phyloP scores from a whole-genome alignment of 2,797 vertebrate genomes.

The Tadarida brasiliensis region DNA sequence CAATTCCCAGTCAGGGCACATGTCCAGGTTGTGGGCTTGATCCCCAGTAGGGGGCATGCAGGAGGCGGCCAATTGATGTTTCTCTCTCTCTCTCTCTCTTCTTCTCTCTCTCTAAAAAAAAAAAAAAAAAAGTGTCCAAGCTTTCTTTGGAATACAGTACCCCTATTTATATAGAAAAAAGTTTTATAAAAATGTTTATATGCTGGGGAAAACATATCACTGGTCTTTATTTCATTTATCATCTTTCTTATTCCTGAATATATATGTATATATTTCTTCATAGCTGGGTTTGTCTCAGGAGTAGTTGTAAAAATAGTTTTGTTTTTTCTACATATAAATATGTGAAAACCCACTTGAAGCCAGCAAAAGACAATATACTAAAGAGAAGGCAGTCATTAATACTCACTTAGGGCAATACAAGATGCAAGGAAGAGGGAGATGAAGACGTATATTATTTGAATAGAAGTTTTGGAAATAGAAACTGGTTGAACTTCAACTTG shows the following conservation, averaged over 20 bases:
- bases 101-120: too few relatives aligned
- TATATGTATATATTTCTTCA: neutral
- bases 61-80: too few relatives aligned
- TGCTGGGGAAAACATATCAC: neutral
- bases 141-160: neutral
- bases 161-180: neutral
- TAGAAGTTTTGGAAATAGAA: neutral
- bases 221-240: neutral
- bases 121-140: neutral
- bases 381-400: neutral
- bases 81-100: too few relatives aligned
- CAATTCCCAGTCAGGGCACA: too few relatives aligned
- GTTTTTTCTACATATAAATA: neutral
- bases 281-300: neutral
- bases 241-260: neutral
- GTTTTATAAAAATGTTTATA: neutral
- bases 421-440: neutral
- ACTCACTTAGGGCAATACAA: neutral
- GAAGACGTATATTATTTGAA: neutral
- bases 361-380: neutral
- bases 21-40: too few relatives aligned
- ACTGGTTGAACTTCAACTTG: neutral
- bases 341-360: neutral
- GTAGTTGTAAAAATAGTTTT: neutral
- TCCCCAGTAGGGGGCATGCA: too few relatives aligned